phyloP scores from a whole-genome alignment of 2,797 vertebrate species.

The Malurus leucopterus region DNA sequence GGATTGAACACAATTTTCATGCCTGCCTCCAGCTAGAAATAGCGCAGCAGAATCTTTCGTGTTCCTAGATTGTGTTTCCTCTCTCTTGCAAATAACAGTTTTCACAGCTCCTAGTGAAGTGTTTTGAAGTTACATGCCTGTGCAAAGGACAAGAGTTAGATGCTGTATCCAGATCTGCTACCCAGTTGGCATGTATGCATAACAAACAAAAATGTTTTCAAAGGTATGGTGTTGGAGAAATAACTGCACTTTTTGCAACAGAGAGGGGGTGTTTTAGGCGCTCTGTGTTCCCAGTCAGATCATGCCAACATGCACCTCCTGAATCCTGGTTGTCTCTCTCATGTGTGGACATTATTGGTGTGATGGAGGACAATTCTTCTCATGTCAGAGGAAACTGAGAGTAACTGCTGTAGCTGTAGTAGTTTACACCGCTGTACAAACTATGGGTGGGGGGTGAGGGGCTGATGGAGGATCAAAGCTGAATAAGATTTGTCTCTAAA shows the following conservation, averaged over 20 bases:
- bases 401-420: background rate
- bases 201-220: background rate
- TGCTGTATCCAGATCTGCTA: background rate
- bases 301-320: background rate
- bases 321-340: background rate
- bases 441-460: too few species aligned
- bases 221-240: background rate
- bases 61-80: background rate
- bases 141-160: background rate
- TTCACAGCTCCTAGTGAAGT: background rate
- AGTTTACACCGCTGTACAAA: background rate
- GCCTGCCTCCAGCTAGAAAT: background rate
- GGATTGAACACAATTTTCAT: background rate
- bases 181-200: background rate
- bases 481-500: background rate
- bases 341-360: accelerated
- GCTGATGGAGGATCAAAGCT: background rate
- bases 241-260: background rate
- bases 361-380: background rate
- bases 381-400: background rate
- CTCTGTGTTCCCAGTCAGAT: background rate
- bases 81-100: background rate
- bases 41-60: background rate
- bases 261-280: background rate
- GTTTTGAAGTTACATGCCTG: background rate